Evolutionary conservation across 2,888 invertebrate species (phyloP).

Genomic region (Andrena haemorrhoa): DNA sequence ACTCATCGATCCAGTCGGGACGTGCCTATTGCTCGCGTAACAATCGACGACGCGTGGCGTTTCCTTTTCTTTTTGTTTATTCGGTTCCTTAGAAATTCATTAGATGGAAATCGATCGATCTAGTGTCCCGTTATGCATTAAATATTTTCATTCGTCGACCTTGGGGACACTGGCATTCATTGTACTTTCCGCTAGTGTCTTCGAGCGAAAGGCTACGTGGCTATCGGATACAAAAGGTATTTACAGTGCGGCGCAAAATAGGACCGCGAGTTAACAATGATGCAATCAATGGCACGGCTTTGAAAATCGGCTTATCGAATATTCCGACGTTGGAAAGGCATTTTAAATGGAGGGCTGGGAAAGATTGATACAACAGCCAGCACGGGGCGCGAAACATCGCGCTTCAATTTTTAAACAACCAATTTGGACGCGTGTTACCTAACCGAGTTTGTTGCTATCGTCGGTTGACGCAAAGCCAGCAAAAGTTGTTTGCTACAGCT

Average conservation of each 20-base stretch:
- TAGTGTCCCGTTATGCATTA: neutral
- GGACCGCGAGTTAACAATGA: neutral
- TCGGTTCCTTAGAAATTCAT: too few species aligned
- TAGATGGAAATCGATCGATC: neutral
- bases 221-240: neutral
- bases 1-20: neutral
- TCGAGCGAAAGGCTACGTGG: neutral
- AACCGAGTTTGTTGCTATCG: neutral
- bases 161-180: neutral
- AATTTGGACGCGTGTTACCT: neutral
- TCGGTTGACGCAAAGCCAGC: conserved; percentile 36
- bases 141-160: conserved; percentile 3
- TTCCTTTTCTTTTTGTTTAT: neutral
- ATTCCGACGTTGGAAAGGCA: too few species aligned
- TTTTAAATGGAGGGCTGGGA: too few species aligned
- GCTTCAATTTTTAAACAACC: neutral
- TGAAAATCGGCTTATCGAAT: too few species aligned
- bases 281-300: too few species aligned
- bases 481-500: conserved; percentile 50
- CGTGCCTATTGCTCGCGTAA: neutral
- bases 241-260: neutral
- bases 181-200: neutral
- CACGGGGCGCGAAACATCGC: too few species aligned
- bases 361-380: too few species aligned
- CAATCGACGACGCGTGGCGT: neutral